Base-by-base conservation (phyloP, 2,888 invertebrate genomes). In the Campopleginae sp. region DNA sequence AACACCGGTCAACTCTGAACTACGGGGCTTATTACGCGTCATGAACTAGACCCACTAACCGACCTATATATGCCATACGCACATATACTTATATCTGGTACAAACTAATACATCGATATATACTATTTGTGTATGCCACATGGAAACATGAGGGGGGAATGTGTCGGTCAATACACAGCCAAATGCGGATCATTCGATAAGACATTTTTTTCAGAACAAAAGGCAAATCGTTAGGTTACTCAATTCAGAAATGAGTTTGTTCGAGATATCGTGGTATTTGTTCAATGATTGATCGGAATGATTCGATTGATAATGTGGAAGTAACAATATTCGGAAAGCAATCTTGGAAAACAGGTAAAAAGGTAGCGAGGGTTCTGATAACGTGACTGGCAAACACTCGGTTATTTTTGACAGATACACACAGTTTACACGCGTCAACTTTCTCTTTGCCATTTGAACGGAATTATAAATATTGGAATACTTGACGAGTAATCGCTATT, bases 31-130 rank as follows among this genome's bases (percentile, higher is more conserved):
- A 74, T 75, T 51, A 82, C 61, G 51, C 87, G 85, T 79, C 80
- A 48, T 80, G 90, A 90, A 89, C 90, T 90, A 90, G 90, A 90
- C 90, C 90, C 85, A 85, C 84, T 90, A 86, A 89, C 89, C 89
- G 86, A 87, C 88, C 66, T 44, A 81, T 71, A 85, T 33, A 44
- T 10, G 51, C 44, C 88, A 87, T 87, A 90, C 87, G 85, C 77
- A 86, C 80, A 89, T 85, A 87, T 87, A 86, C 83, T 85, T 87
- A 88, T 87, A 82, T 79, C 51, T 84, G 2, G 31, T 6, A 38
- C 19, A n/a, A 63, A 23, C 66, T 66, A 17, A 38, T 68, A 82
- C 42, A 82, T 75, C 58, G 58, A 58, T 58, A 27, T 27, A 27
- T 2, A 27, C 58, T 27, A 27, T 58, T 58, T 58, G 68, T 68